Conservation (phyloP, 2,113 vertebrate genomes). For the Macroglossus sobrinus region DNA sequence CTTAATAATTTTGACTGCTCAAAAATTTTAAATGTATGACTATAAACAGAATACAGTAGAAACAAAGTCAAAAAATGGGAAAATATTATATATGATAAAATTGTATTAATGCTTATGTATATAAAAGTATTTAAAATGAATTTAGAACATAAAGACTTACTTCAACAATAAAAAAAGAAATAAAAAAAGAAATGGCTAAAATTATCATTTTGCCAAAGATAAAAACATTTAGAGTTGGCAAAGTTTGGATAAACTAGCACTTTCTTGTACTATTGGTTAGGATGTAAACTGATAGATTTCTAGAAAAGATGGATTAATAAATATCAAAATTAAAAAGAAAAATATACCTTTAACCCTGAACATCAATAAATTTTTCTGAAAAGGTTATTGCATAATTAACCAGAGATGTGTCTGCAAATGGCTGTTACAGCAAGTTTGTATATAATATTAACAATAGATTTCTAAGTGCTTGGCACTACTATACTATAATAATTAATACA, state of each 20-base stretch:
- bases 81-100: neutral
- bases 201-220: neutral
- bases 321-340: conserved; percentile 7
- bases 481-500: neutral
- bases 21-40: neutral
- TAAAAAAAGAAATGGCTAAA: neutral
- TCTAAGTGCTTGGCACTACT: neutral
- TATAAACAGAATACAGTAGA: neutral
- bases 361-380: neutral
- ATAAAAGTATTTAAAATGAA: conserved; percentile 2
- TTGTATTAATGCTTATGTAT: neutral
- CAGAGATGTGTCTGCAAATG: neutral
- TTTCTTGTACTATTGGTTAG: neutral
- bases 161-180: neutral
- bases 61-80: neutral
- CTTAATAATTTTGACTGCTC: neutral
- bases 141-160: neutral
- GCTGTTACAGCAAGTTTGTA: neutral
- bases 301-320: neutral
- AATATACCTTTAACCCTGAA: neutral
- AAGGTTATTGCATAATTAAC: neutral
- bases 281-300: neutral
- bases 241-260: neutral
- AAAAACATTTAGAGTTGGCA: neutral
- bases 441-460: neutral